These are phyloP conservation scores for Chelonia mydas DNA, from an alignment of 2,797 vertebrate species.

Conservation along the genomic window DNA sequence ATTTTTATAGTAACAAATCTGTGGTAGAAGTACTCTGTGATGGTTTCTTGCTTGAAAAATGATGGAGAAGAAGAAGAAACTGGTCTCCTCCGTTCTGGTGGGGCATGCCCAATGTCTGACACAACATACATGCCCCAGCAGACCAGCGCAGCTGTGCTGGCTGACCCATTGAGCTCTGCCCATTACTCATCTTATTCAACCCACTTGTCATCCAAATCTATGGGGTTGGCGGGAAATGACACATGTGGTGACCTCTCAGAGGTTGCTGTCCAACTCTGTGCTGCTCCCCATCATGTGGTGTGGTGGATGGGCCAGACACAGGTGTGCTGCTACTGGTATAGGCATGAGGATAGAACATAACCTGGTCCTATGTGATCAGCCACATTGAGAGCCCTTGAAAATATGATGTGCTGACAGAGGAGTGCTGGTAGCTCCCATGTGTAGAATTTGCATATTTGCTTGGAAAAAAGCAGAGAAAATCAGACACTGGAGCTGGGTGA, in stretches of 20 bases:
- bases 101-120: background rate
- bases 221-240: background rate
- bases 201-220: background rate
- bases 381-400: background rate
- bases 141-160: background rate
- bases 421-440: background rate
- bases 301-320: background rate
- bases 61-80: background rate
- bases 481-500: background rate
- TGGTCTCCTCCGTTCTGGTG: background rate
- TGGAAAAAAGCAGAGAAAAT: background rate
- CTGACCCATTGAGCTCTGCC: background rate
- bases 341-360: background rate
- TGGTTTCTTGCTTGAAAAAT: conserved; percentile 23
- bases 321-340: background rate
- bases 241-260: background rate
- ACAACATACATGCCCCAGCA: background rate
- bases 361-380: background rate
- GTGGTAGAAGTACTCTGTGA: background rate
- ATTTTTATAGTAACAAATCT: conserved; percentile 60
- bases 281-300: background rate
- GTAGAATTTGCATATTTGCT: background rate
- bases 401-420: background rate
- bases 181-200: background rate
- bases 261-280: background rate